phyloP scores from a whole-genome alignment of 2,113 vertebrate genomes.

The Scomber colias region DNA sequence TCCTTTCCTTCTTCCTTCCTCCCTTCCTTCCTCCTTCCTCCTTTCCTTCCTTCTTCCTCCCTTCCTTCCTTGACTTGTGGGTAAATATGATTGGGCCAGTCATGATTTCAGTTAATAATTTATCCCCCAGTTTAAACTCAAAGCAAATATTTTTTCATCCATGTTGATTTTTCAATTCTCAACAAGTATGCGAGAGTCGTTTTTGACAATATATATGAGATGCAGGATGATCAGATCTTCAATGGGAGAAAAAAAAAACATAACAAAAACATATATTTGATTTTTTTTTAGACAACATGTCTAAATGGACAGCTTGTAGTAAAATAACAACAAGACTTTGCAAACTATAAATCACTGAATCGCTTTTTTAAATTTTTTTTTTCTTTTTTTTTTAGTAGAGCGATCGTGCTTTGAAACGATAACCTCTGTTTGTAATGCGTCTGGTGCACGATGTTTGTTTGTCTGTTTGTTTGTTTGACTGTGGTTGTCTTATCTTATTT shows the following conservation, averaged over 20 bases:
- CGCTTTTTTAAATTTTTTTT: too few species aligned
- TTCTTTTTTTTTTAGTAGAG: neutral
- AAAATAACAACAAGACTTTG: too few species aligned
- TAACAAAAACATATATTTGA: constrained; percentile 8
- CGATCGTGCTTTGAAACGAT: constrained; percentile 10
- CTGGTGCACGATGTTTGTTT: constrained; percentile 49
- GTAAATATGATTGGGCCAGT: neutral
- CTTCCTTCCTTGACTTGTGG: too few species aligned
- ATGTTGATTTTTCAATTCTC: too few species aligned
- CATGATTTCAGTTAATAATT: constrained; percentile 9
- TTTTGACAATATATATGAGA: too few species aligned
- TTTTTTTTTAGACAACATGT: neutral
- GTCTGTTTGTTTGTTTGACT: constrained; percentile 76
- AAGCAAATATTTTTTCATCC: neutral
- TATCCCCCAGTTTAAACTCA: neutral
- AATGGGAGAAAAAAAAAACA: too few species aligned
- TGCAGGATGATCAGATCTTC: too few species aligned
- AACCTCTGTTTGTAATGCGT: constrained; percentile 17
- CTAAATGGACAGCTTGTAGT: neutral
- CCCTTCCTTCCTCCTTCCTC: too few species aligned
- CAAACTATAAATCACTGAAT: neutral
- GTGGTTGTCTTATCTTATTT: constrained; percentile 74
- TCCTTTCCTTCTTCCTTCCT: too few species aligned
- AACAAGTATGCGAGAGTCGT: too few species aligned
- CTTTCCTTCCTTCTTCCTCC: too few species aligned